Evolutionary conservation across 2,888 invertebrate genomes (phyloP).

Genomic region (Augochlorella aurata): DNA sequence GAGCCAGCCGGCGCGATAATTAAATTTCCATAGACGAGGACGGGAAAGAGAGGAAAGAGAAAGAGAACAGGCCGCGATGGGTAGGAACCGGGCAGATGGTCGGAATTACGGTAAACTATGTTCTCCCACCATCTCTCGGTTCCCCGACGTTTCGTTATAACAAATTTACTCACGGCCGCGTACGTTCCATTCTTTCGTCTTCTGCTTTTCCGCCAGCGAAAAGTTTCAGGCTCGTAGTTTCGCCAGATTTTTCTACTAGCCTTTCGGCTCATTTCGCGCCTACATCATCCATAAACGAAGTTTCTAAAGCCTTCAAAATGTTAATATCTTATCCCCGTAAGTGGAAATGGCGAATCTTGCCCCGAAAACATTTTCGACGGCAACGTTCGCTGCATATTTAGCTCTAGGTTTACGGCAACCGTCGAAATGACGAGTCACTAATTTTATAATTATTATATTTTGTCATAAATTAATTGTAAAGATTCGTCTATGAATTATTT

Average conservation of each 20-base stretch:
- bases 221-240: not conserved
- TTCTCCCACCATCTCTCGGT: slow-evolving; percentile 3
- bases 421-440: too few relatives aligned
- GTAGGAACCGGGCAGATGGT: slow-evolving; percentile 35
- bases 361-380: too few relatives aligned
- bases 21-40: slow-evolving; percentile 74
- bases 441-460: too few relatives aligned
- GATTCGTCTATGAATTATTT: too few relatives aligned
- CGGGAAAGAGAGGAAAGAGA: slow-evolving; percentile 22
- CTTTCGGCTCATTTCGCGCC: not conserved
- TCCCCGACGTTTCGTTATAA: slow-evolving; percentile 50
- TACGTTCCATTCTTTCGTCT: not conserved
- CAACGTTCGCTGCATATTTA: too few relatives aligned
- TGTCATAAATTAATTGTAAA: too few relatives aligned
- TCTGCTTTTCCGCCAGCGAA: not conserved
- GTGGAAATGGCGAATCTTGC: too few relatives aligned
- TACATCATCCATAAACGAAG: not conserved
- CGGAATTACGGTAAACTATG: slow-evolving; percentile 54
- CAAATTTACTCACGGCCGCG: slow-evolving; percentile 39
- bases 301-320: not conserved
- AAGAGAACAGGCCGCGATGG: slow-evolving; percentile 26
- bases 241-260: not conserved
- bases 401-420: too few relatives aligned
- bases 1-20: slow-evolving; percentile 71
- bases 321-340: too few relatives aligned